Evolutionary conservation across 2,113 vertebrate species (phyloP).

Genomic region (Drymodes brunneopygia): DNA sequence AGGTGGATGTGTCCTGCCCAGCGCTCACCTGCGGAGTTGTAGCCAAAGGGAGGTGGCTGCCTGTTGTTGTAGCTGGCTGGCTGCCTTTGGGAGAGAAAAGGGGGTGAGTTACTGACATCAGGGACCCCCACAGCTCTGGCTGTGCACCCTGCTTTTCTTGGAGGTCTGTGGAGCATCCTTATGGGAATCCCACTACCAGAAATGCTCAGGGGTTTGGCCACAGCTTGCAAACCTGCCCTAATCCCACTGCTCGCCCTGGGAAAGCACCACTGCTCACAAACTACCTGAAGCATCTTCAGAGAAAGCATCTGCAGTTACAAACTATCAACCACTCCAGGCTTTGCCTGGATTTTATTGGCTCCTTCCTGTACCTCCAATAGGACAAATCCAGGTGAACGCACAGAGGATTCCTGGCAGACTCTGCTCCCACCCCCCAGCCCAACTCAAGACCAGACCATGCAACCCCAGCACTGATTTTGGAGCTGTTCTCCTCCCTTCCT

Average conservation of each 20-base stretch:
- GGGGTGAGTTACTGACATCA: background rate
- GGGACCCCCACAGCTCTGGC: background rate
- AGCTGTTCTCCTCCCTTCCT: background rate
- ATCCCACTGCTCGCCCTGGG: background rate
- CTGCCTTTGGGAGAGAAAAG: conserved; percentile 61
- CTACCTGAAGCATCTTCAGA: background rate
- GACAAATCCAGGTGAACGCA: background rate
- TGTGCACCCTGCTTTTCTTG: background rate
- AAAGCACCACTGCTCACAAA: background rate
- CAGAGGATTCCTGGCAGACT: background rate
- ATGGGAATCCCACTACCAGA: background rate
- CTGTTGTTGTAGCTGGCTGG: conserved; percentile 66
- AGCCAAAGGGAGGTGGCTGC: conserved; percentile 67
- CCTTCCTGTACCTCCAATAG: background rate
- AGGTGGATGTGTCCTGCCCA: background rate
- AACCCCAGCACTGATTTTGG: background rate
- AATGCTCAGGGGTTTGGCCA: rapidly evolving
- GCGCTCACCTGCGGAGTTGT: conserved; percentile 68
- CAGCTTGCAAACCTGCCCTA: background rate
- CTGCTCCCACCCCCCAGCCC: background rate
- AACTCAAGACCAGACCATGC: background rate
- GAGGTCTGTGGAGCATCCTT: background rate
- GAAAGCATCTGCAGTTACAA: background rate
- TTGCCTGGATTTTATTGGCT: background rate
- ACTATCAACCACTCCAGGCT: background rate